These are phyloP conservation scores for Microcebus lehilahytsara DNA, from an alignment of 2,113 vertebrate genomes.

Conservation along the genomic window DNA sequence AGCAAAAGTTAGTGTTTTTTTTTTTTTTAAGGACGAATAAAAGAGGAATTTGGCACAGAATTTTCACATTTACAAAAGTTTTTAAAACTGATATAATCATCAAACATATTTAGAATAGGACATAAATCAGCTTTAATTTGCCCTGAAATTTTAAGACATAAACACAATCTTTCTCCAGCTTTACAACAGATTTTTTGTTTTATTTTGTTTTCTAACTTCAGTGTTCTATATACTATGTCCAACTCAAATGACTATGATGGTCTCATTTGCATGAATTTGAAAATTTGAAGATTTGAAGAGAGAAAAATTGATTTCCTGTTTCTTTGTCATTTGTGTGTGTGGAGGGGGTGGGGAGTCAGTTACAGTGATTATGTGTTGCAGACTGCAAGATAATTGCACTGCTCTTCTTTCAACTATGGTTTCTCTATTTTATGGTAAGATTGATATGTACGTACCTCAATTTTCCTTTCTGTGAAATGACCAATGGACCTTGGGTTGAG, in stretches of 20 bases:
- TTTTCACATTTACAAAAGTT: background rate
- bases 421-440: background rate
- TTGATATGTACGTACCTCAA: background rate
- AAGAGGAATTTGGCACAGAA: background rate
- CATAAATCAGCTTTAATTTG: background rate
- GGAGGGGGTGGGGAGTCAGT: accelerated
- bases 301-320: background rate
- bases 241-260: background rate
- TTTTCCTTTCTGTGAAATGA: background rate
- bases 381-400: background rate
- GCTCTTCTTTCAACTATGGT: no score
- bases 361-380: background rate
- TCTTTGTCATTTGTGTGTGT: background rate
- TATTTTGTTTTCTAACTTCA: background rate
- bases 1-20: background rate
- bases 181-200: background rate
- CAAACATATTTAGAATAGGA: background rate
- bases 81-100: background rate
- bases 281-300: background rate
- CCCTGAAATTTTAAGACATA: background rate
- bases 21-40: background rate
- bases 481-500: background rate
- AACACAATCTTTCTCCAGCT: background rate
- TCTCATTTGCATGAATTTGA: background rate
- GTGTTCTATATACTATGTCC: background rate